Percentiles rank a stretch among this genome's conserved stretches.
Evolutionary conservation across 2,113 vertebrate species (phyloP).

Genomic region (Astatotilapia flaviijosephi): DNA sequence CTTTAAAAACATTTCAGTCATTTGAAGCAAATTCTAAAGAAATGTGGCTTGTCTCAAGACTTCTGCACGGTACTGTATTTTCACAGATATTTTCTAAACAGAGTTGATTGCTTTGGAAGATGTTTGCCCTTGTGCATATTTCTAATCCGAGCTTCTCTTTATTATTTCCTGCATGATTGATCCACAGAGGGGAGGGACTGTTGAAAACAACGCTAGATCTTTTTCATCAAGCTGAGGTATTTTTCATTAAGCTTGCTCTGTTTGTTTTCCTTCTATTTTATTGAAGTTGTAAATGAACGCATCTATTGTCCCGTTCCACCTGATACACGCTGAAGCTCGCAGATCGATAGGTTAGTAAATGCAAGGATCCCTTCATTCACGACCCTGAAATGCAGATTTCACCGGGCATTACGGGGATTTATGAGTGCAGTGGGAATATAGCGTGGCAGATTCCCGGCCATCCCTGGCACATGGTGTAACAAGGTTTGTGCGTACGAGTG

Average conservation of each 20-base stretch:
- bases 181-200: constrained; percentile 89
- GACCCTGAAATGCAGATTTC: not conserved
- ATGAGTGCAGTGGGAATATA: not conserved
- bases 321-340: not conserved
- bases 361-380: not conserved
- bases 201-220: constrained; percentile 93
- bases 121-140: constrained; percentile 4
- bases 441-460: not conserved
- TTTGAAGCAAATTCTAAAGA: not conserved
- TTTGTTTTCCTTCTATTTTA: not conserved
- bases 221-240: constrained; percentile 95
- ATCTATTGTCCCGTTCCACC: not conserved
- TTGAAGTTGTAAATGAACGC: constrained; percentile 3
- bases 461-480: not conserved
- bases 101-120: not conserved
- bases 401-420: not conserved
- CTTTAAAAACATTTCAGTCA: not conserved
- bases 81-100: not conserved
- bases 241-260: constrained; percentile 79
- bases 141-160: not conserved
- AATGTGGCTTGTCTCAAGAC: not conserved
- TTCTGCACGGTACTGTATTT: not conserved
- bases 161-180: constrained; percentile 35
- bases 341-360: constrained; percentile 3
- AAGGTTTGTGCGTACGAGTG: not conserved